Evolutionary conservation across 1,140 invertebrate species (phyloP), one percentile per base, ranked within the genome.

Genomic region (Drosophila mojavensis): DNA sequence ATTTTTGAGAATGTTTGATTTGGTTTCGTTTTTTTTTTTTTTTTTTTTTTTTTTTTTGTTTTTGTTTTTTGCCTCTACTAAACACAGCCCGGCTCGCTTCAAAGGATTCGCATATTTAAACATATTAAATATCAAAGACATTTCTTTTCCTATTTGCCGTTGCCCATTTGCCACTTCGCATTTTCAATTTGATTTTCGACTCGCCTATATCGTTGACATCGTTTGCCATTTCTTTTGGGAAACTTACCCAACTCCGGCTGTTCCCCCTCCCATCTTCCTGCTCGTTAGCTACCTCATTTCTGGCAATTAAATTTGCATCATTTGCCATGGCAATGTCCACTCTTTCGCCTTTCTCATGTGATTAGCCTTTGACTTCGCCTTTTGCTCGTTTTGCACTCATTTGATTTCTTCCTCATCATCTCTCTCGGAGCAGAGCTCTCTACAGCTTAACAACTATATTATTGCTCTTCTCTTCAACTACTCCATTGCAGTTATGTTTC

Each of bases 81-180:
- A 36, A 36, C 33, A 10, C 43, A 10, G 43, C n/a, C n/a, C 47
- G 50, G 43, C 78, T 78, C 79, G 83, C 79, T 79, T 79, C 75
- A 78, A 83, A 71, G 83, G 84, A 78, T 86, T 88, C 77, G 84
- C 83, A 86, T 86, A 88, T 86, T 86, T 86, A 86, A 86, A 77
- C 83, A 86, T 86, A 86, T 86, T 86, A 86, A 83, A 86, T 86
- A 86, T 86, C 83, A 86, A 86, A 86, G 82, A 79, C 79, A 86
- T 75, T 75, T 61, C 66, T 61, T 68, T 28, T 55, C 50, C 62
- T 4, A 39, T 64, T 41, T 28, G 10, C 13, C 24, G 9, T 6
- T 10, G 24, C 9, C n/a, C 17, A 5, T 50, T 59, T 24, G 60
- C 66, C 65, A 36, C 20, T 43, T 54, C 17, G 30, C 39, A 64